Base-by-base conservation (phyloP, 2,888 invertebrate species). In the Archips crataeganus region DNA sequence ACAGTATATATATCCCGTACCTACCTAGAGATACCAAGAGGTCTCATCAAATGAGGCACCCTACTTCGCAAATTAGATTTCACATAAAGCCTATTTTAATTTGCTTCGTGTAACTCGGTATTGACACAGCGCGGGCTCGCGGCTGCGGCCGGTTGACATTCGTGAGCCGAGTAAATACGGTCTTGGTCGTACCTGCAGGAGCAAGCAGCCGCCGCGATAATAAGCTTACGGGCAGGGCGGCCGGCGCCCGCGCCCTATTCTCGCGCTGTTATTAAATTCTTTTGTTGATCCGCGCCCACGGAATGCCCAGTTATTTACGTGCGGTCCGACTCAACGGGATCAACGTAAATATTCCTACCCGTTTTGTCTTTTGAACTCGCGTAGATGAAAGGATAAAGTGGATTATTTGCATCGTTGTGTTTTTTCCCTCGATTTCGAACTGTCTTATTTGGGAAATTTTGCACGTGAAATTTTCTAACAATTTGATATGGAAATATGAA, bases 1-100 rank as follows among this genome's bases (percentile, higher is more conserved):
- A 54, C 8, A 8, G 54, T 39, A 4, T 5, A 3, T 23, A 23
- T 23, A n/a, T n/a, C n/a, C 9, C 49, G 64, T 60, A 15, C 59
- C 42, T 60, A 69, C 73, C 49, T 69, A 51, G 45, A 60, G 87
- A 87, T 85, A 84, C 83, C 82, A 79, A 32, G 82, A 74, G 59
- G 82, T 82, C 86, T 89, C 82, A 83, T 87, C 89, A 87, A 89
- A 87, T 89, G 88, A 84, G 83, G 80, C 87, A 83, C 84, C 82
- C 87, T 89, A 86, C 90, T 93, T 91, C 87, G 86, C 88, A 94
- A 94, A 94, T 94, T 93, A 92, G 92, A 94, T 94, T 93, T 93
- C 87, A 88, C 86, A 92, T 92, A 92, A 92, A 93, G 92, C 93
- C 93, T 93, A 91, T 93, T 94, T 94, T 94, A 94, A 94, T 94